These are phyloP conservation scores for Crocuta crocuta DNA, from an alignment of 2,113 vertebrate genomes.

Conservation along the genomic window DNA sequence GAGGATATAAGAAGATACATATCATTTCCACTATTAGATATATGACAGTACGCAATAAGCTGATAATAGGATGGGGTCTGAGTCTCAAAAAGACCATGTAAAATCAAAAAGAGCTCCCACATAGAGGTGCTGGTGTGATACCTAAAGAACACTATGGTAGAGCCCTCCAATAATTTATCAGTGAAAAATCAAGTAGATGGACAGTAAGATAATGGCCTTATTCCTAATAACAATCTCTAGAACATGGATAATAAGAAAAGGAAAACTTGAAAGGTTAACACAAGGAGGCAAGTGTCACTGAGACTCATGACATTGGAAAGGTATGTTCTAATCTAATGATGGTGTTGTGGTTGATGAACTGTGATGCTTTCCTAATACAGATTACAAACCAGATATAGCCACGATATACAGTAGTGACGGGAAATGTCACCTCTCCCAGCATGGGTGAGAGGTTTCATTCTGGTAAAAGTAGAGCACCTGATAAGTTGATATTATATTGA, in stretches of 20 bases:
- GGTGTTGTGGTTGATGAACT: background rate
- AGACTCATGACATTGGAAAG: background rate
- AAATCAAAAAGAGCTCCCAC: background rate
- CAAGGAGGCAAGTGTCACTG: background rate
- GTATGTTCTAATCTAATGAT: background rate
- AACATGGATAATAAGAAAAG: slow-evolving; percentile 46
- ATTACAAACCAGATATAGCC: slow-evolving; percentile 53
- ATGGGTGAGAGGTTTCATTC: slow-evolving; percentile 62
- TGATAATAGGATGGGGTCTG: background rate
- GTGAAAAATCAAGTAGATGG: slow-evolving; percentile 19
- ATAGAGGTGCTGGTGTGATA: background rate
- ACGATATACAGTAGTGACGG: background rate
- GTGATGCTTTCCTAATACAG: slow-evolving; percentile 18
- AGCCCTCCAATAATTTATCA: slow-evolving; percentile 15
- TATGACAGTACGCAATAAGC: background rate
- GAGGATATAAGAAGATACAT: background rate
- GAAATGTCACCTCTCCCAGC: slow-evolving; percentile 13
- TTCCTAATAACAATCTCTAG: slow-evolving; percentile 8
- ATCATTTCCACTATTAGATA: background rate
- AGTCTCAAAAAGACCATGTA: background rate
- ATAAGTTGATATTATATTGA: slow-evolving; percentile 53
- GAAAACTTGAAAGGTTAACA: slow-evolving; percentile 15
- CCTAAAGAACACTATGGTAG: background rate
- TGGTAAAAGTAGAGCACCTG: slow-evolving; percentile 62
- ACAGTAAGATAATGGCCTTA: slow-evolving; percentile 1